Percentiles rank a stretch among this genome's conserved stretches.
Conservation (phyloP, 2,888 invertebrate species). For the Archips xylosteana region DNA sequence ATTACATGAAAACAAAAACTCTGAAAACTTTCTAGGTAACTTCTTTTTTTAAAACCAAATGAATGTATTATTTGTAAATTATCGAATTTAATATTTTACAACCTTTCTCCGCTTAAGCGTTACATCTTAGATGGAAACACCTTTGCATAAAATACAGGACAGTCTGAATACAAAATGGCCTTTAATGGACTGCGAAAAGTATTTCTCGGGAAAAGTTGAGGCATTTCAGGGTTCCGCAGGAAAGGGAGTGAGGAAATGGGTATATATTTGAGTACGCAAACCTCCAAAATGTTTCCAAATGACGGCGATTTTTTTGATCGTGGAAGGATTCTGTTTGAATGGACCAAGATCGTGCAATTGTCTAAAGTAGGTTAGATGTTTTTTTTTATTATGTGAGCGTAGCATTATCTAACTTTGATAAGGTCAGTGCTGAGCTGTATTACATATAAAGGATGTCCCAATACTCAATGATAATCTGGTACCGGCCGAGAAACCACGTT, state of each 20-base stretch:
- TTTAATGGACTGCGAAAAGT: slow-evolving; percentile 45
- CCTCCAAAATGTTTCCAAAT: background rate
- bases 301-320: background rate
- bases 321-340: background rate
- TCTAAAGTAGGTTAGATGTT: no score
- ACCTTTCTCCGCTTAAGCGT: background rate
- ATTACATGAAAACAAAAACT: no score
- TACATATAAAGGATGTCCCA: no score
- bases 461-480: no score
- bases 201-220: slow-evolving; percentile 34
- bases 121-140: slow-evolving; percentile 22
- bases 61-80: background rate
- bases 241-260: slow-evolving; percentile 1
- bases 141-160: slow-evolving; percentile 35
- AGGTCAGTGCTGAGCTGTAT: no score
- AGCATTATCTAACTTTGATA: no score
- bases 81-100: background rate
- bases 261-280: background rate
- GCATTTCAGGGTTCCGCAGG: slow-evolving; percentile 25
- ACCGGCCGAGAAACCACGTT: no score
- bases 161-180: slow-evolving; percentile 43
- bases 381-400: no score
- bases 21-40: no score
- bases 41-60: background rate
- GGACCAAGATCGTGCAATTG: no score